Evolutionary conservation across 2,888 invertebrate species (phyloP).

Genomic region (Folsomia candida): DNA sequence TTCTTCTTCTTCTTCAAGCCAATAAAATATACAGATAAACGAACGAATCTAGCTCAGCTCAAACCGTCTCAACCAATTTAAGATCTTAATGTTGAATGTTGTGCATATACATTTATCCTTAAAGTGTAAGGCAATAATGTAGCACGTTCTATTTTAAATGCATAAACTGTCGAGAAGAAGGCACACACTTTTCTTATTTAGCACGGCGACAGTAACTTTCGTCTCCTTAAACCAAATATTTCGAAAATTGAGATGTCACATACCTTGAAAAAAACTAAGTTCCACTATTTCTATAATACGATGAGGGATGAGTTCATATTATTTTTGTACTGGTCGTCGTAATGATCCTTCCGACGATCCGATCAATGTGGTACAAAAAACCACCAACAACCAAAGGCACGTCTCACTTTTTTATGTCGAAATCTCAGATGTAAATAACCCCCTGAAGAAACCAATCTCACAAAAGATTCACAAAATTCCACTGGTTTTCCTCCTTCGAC

Average conservation of each 20-base stretch:
- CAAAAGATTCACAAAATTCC: background rate
- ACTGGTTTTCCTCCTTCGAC: background rate
- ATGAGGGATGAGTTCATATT: background rate
- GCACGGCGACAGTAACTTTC: too few relatives aligned
- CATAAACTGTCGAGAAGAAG: too few relatives aligned
- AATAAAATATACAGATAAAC: too few relatives aligned
- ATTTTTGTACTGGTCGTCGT: too few relatives aligned
- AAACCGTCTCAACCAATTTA: background rate
- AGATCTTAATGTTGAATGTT: too few relatives aligned
- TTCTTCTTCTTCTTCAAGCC: background rate
- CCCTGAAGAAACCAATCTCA: background rate
- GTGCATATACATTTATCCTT: too few relatives aligned
- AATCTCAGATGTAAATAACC: background rate
- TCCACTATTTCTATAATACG: slow-evolving; percentile 33
- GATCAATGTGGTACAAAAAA: background rate
- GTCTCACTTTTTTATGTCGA: slow-evolving; percentile 10
- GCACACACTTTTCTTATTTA: too few relatives aligned
- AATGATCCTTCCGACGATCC: background rate
- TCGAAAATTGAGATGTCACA: background rate
- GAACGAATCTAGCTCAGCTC: background rate
- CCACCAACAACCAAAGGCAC: slow-evolving; percentile 1
- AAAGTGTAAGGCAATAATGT: too few relatives aligned
- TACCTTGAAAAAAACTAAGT: slow-evolving; percentile 38
- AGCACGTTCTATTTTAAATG: too few relatives aligned
- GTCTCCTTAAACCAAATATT: background rate